Evolutionary conservation across 2,797 vertebrate species (phyloP).

Genomic region (Sitta carolinensis): DNA sequence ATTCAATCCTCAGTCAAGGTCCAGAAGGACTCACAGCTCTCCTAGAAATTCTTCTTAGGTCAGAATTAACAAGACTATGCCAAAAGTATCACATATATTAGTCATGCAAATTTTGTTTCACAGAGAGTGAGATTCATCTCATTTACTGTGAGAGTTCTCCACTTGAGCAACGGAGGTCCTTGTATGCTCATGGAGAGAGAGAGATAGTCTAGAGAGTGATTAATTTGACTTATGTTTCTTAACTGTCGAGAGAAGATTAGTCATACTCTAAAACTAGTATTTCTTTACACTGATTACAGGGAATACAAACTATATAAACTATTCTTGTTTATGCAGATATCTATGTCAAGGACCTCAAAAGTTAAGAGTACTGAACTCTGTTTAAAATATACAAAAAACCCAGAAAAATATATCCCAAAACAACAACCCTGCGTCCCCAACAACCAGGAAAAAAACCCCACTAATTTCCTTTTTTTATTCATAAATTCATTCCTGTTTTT

Average conservation of each 20-base stretch:
- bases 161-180: not conserved
- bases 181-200: not conserved
- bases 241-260: not conserved
- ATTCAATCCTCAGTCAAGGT: not conserved
- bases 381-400: not conserved
- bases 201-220: not conserved
- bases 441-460: fast-evolving
- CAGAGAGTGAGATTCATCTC: not conserved
- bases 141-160: not conserved
- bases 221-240: not conserved
- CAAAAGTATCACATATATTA: not conserved
- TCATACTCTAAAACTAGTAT: not conserved
- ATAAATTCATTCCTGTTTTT: not conserved
- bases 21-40: not conserved
- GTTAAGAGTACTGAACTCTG: not conserved
- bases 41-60: not conserved
- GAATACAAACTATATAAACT: not conserved
- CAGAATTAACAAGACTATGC: not conserved
- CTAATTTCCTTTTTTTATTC: not conserved
- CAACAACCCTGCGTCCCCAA: not conserved
- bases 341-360: not conserved
- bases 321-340: not conserved
- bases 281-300: not conserved
- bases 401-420: not conserved
- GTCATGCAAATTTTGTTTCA: not conserved